Percentiles rank a stretch among this genome's conserved stretches.
Evolutionary conservation across 1,140 invertebrate genomes (phyloP).

Genomic region (Orchestia grillus): DNA sequence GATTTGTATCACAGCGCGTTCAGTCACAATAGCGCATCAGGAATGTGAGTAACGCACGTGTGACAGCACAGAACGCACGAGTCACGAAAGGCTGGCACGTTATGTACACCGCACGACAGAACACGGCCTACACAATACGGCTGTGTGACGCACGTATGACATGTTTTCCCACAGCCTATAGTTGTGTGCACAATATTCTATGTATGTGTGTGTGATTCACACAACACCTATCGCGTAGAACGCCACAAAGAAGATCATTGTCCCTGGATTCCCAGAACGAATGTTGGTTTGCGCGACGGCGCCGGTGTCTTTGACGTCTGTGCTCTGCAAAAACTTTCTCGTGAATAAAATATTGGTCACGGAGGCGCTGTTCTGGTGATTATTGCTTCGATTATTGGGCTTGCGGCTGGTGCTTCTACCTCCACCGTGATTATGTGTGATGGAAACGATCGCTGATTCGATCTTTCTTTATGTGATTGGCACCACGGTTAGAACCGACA

Average conservation of each 20-base stretch:
- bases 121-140: neutral
- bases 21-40: neutral
- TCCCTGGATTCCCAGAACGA: neutral
- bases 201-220: neutral
- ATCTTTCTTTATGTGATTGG: too few relatives aligned
- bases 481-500: too few relatives aligned
- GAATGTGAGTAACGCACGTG: neutral
- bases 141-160: neutral
- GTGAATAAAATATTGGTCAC: neutral
- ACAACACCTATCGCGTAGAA: neutral
- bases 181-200: neutral
- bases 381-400: neutral
- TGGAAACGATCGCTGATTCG: too few relatives aligned
- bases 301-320: neutral
- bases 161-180: constrained; percentile 7
- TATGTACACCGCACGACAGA: neutral
- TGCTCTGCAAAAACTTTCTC: neutral
- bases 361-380: neutral
- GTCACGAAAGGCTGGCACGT: neutral
- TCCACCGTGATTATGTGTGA: too few relatives aligned
- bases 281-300: neutral
- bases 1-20: neutral
- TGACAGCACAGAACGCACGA: neutral
- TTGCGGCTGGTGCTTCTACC: neutral
- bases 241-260: neutral